Evolutionary conservation across 2,113 vertebrate genomes (phyloP), one percentile per base, ranked within the genome.

Genomic region (Sceloporus undulatus): DNA sequence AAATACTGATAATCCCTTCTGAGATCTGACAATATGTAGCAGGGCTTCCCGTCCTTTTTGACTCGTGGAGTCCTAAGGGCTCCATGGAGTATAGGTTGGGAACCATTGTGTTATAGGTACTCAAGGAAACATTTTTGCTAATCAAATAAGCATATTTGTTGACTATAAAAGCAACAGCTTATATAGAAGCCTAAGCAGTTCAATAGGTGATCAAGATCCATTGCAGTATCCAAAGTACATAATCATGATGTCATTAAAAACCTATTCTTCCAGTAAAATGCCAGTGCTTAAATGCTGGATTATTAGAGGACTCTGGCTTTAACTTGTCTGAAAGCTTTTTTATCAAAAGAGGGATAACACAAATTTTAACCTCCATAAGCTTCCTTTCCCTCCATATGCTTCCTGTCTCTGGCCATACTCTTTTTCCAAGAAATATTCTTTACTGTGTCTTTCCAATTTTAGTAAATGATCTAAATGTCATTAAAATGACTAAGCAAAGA

Each of bases 181-280:
- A 68, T 73, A 54, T 19, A 18, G 18, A 85, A 66, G 9, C 18
- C 29, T 73, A 68, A 79, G 29, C 54, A 38, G 18, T 54, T 34
- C 18, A 79, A 66, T 19, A 38, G 40, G 4, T 48, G 42, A 1
- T 29, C 66, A 84, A 42, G 54, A n/a, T 84, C 5, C 29, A 3
- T 73, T 73, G 29, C 66, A n/a, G 9, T 27, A 34, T 34, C 7
- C 18, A 54, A 54, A 34, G 16, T 70, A 52, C 18, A 70, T 40
- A 29, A n/a, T 73, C 66, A 71, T 54, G 68, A 52, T 71, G 16
- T 52, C 7, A 11, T 38, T 83, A 71, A 82, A 82, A 13, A 54
- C 68, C 66, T 84, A 84, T 56, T 8, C 56, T 84, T 84, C 75
- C 75, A 34, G 48, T 23, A 79, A 86, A 86, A 79, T 38, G 19